Conservation (phyloP, 1,140 invertebrate species). For the Microplitis mediator region DNA sequence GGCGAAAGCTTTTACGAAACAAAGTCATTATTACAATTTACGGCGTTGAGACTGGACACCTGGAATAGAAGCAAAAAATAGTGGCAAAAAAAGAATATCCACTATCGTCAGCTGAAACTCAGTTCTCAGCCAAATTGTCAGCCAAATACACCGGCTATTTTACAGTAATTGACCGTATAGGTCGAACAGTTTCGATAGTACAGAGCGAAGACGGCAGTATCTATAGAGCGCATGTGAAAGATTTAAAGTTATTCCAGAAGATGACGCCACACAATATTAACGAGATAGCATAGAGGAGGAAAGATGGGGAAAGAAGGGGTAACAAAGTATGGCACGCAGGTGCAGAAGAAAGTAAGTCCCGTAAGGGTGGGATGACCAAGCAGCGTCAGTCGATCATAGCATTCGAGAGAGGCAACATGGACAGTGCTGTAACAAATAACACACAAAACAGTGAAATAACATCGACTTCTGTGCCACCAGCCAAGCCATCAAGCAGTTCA, state of each 20-base stretch:
- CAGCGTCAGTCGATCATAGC: too few relatives aligned
- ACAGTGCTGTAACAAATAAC: too few relatives aligned
- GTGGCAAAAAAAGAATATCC: not conserved
- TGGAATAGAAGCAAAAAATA: not conserved
- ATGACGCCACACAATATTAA: too few relatives aligned
- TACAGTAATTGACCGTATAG: not conserved
- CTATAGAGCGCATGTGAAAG: not conserved
- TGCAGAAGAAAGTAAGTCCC: too few relatives aligned
- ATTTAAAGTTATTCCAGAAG: not conserved
- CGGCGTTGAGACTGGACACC: not conserved
- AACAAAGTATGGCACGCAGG: too few relatives aligned
- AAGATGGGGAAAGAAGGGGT: not conserved
- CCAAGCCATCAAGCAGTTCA: too few relatives aligned
- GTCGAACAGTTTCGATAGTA: not conserved
- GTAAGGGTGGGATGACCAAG: too few relatives aligned
- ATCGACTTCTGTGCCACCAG: too few relatives aligned
- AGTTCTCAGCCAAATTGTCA: not conserved
- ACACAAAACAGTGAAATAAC: too few relatives aligned
- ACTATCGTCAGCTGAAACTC: not conserved
- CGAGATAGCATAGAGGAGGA: too few relatives aligned
- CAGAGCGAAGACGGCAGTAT: not conserved
- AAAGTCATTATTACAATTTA: constrained; percentile 4
- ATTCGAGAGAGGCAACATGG: too few relatives aligned
- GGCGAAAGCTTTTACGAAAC: not conserved
- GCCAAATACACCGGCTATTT: not conserved